phyloP scores from a whole-genome alignment of 2,113 vertebrate species.

The Aleadryas rufinucha region DNA sequence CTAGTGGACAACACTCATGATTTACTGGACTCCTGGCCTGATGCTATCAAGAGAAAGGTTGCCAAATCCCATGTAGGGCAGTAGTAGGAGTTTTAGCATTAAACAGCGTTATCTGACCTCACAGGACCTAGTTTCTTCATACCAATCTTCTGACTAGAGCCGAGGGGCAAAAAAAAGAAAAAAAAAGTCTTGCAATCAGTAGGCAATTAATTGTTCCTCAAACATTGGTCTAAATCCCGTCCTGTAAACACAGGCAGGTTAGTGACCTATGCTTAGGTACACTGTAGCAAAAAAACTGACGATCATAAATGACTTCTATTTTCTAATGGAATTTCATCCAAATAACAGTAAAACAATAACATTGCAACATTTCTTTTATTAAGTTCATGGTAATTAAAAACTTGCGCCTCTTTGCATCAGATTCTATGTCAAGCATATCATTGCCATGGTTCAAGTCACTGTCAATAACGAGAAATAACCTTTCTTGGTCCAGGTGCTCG shows the following conservation, averaged over 20 bases:
- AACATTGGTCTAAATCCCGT: constrained; percentile 56
- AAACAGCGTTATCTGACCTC: constrained; percentile 66
- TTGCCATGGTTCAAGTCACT: neutral
- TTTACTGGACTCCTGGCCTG: constrained; percentile 71
- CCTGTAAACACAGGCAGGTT: constrained; percentile 63
- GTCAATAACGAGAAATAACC: neutral
- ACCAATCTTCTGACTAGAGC: constrained; percentile 21
- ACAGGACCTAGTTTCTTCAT: constrained; percentile 19
- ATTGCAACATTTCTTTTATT: neutral
- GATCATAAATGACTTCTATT: constrained; percentile 55
- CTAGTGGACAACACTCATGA: constrained; percentile 72
- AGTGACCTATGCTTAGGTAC: constrained; percentile 12
- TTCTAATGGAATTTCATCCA: constrained; percentile 37
- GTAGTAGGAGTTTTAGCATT: constrained; percentile 63
- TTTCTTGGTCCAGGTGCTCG: neutral
- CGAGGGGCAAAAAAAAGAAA: neutral
- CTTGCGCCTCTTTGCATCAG: neutral
- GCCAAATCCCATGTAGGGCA: constrained; percentile 60
- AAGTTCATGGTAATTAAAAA: neutral
- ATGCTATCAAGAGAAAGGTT: constrained; percentile 72
- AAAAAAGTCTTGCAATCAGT: constrained; percentile 19
- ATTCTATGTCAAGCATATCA: neutral
- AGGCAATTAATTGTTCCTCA: constrained; percentile 61
- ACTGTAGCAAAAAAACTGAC: constrained; percentile 2
- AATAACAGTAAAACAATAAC: neutral